phyloP scores from a whole-genome alignment of 2,888 invertebrate species.

The Camptogramma bilineatum region DNA sequence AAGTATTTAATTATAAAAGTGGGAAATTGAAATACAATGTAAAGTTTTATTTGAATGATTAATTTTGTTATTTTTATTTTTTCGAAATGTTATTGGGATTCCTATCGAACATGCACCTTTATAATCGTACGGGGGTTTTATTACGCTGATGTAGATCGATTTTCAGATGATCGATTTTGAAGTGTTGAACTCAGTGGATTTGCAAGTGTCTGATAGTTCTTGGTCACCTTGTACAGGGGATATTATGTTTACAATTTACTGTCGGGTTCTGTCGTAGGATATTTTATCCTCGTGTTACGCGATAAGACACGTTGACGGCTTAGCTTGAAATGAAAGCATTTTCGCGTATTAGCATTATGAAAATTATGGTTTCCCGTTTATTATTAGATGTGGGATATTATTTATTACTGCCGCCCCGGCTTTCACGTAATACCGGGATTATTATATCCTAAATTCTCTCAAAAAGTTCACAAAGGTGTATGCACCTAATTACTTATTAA shows the following conservation, averaged over 20 bases:
- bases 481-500: background rate
- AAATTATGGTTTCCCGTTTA: slow-evolving; percentile 18
- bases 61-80: no score
- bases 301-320: slow-evolving; percentile 45
- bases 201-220: background rate
- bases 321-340: slow-evolving; percentile 41
- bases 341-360: slow-evolving; percentile 21
- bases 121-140: no score
- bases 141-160: no score
- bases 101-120: no score
- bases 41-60: no score
- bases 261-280: slow-evolving; percentile 36
- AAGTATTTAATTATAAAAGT: no score
- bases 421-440: background rate
- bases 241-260: slow-evolving; percentile 42
- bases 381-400: slow-evolving; percentile 17
- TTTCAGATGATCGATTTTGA: no score
- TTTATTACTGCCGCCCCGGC: background rate
- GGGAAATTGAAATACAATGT: no score
- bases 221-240: slow-evolving; percentile 6
- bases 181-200: no score
- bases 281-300: slow-evolving; percentile 41
- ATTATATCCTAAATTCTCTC: background rate
- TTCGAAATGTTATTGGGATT: no score
- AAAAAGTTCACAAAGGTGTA: background rate